Evolutionary conservation across 2,888 invertebrate genomes (phyloP), one percentile per base, ranked within the genome.

Genomic region (Cloeon dipterum): DNA sequence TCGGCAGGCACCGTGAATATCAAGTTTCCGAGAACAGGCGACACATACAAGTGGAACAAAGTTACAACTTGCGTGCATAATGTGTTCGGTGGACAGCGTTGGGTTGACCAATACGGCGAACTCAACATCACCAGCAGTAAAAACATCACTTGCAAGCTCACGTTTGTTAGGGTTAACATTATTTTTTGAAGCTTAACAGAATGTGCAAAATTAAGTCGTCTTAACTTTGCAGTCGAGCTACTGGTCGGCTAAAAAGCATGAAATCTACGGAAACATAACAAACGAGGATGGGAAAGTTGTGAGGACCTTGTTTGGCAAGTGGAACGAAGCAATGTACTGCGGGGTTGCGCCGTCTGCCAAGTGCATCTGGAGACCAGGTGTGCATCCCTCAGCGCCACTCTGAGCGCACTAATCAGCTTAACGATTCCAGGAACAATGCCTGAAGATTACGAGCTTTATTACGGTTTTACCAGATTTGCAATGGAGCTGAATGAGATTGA

Each of bases 81-180:
- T 49, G 53, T 83, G 48, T 76, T 83, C 54, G 76, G 78, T 40
- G 76, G 77, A 0, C 77, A 77, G 55, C 64, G 82, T 20, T 82
- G 79, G 78, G 79, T 82, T 40, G 83, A 83, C 55, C 78, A 81
- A 55, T 83, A 82, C 51, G 83, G 83, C 0, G 82, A 82, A 51
- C 66, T 81, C 60, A 65, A 68, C 46, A 73, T 83, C 42, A 57
- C 57, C 16, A 65, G 65, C 1, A 66, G 69, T 26, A 20, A 25
- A 16, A 40, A 39, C 5, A 66, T 77, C 41, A 61, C 66, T 1
- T 77, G 77, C 57, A 79, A 77, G 56, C 65, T 83, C 33, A 77
- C 76, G 42, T 83, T 82, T 52, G 66, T 75, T 4, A 82, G 82
- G 66, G 81, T 79, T 50, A 57, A 53, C 46, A 36, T n/a, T n/a